Percentiles rank a stretch among this genome's conserved stretches.
phyloP scores from a whole-genome alignment of 1,140 invertebrate genomes.

The Triops longicaudatus region DNA sequence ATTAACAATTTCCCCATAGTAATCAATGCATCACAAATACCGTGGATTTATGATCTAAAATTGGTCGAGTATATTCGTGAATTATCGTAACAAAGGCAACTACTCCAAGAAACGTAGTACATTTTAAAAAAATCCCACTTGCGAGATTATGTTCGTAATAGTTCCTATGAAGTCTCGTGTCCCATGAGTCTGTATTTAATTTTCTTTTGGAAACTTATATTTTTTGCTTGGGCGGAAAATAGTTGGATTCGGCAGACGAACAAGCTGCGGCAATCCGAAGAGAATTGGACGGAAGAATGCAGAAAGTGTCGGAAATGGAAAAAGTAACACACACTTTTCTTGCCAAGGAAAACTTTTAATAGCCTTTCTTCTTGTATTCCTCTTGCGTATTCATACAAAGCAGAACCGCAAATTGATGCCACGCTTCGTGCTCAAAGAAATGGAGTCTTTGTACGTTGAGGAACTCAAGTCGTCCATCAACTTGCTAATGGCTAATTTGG shows the following conservation, averaged over 20 bases:
- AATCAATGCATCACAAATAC: no score
- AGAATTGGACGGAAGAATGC: slow-evolving; percentile 94
- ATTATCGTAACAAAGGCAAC: no score
- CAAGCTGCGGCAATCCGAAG: slow-evolving; percentile 97
- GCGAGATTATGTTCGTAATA: neutral
- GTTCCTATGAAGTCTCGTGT: no score
- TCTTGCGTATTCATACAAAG: slow-evolving; percentile 32
- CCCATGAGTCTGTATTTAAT: neutral
- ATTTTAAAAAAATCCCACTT: neutral
- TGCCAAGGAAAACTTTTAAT: neutral
- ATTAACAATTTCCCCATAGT: no score
- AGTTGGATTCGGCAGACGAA: slow-evolving; percentile 98
- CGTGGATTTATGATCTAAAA: no score
- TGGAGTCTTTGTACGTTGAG: slow-evolving; percentile 98
- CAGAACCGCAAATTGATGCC: slow-evolving; percentile 96
- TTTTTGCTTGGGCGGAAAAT: slow-evolving; percentile 29
- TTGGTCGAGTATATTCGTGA: no score
- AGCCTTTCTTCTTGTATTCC: neutral
- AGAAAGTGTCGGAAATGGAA: slow-evolving; percentile 93
- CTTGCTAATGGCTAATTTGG: slow-evolving; percentile 95
- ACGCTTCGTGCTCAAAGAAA: slow-evolving; percentile 98
- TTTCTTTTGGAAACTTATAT: neutral
- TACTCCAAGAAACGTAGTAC: neutral
- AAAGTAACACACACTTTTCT: slow-evolving; percentile 53
- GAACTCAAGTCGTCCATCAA: slow-evolving; percentile 97